Base-by-base conservation (phyloP, 1,140 invertebrate genomes). In the Drosophila triauraria region DNA sequence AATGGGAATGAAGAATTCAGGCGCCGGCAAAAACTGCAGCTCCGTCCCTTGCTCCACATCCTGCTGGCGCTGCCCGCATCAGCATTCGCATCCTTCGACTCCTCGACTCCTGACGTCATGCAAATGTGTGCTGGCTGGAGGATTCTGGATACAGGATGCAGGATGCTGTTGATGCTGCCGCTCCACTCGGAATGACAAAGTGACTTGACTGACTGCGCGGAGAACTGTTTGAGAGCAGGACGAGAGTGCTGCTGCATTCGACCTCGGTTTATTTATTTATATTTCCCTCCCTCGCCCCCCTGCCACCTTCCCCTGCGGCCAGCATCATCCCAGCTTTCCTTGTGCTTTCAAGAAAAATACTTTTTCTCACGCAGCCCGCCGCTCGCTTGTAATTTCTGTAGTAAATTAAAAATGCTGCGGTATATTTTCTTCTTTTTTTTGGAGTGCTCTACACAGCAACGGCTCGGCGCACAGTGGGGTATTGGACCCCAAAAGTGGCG, bases 221-320 rank as follows among this genome's bases (percentile, higher is more conserved):
- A 30, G 27, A 57, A 46, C 40, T 64, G 77, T 40, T 48, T 67
- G 80, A 67, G 68, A 60, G 51, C 25, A 65, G 53, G 38, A 59
- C 32, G 43, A 75, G 85, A 63, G 59, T 42, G 17, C 7, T 12
- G 40, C 61, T 54, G 51, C 57, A 84, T 90, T 90, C 85, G 85
- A 90, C 85, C 85, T 90, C 81, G 85, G 48, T 90, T 90, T 90
- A 90, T 90, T 90, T 90, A 90, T 90, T 90, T 90, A 85, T 90
- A 85, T 90, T 90, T 90, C 51, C 78, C 75, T 84, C 69, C 65
- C 57, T 48, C 53, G 40, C 40, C 71, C 40, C n/a, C n/a, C 46
- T 10, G 3, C 30, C 35, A n/a, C 5, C 17, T 32, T 8, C 50
- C 38, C 40, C 54, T 23, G 35, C 13, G 35, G 53, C 35, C 53